Conservation (phyloP, 2,888 invertebrate genomes). For the Esperia sulphurella region DNA sequence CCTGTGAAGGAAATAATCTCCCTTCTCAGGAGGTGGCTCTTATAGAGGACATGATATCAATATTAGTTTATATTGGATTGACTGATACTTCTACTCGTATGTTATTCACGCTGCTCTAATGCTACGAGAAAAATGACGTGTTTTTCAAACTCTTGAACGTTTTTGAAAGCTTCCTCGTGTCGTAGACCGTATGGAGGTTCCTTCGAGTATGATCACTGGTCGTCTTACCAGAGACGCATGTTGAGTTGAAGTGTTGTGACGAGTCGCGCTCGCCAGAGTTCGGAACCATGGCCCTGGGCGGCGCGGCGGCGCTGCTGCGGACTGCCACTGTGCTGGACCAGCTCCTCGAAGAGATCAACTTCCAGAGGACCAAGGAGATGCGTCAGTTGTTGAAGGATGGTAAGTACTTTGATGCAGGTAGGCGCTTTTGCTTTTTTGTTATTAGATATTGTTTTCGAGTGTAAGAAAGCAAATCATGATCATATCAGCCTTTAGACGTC, state of each 20-base stretch:
- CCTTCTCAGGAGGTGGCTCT: too few relatives aligned
- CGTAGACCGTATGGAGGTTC: neutral
- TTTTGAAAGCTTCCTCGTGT: conserved; percentile 22
- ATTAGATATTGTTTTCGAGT: too few relatives aligned
- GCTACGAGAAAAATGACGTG: neutral
- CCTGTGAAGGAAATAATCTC: too few relatives aligned
- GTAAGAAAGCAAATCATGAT: too few relatives aligned
- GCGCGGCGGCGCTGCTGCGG: conserved; percentile 49
- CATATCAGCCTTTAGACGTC: too few relatives aligned
- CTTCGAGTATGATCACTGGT: neutral
- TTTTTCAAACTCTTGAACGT: neutral
- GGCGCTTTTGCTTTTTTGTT: neutral
- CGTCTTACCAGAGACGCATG: conserved; percentile 11
- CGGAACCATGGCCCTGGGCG: conserved; percentile 58
- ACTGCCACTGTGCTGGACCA: conserved; percentile 89
- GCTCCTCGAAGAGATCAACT: conserved; percentile 93
- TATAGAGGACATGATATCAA: too few relatives aligned
- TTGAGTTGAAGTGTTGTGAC: conserved; percentile 7
- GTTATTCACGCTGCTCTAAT: neutral
- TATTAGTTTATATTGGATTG: too few relatives aligned
- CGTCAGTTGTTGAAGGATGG: conserved; percentile 93
- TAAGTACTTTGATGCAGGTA: conserved; percentile 44
- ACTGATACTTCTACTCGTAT: too few relatives aligned
- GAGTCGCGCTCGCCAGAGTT: conserved; percentile 13
- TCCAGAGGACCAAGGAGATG: conserved; percentile 95